Evolutionary conservation across 1,140 invertebrate genomes (phyloP).

Genomic region (Formica exsecta): DNA sequence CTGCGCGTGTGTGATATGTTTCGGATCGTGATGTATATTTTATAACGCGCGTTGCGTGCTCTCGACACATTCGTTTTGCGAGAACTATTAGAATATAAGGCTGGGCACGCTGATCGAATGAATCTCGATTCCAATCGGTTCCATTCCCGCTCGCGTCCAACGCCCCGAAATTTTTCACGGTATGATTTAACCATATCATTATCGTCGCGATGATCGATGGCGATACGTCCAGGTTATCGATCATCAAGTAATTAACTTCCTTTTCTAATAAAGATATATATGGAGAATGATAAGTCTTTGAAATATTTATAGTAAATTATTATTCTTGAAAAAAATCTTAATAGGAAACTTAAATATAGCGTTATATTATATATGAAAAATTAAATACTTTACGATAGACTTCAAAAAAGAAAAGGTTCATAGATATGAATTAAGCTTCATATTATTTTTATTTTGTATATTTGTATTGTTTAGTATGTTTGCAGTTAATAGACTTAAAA

Average conservation of each 20-base stretch:
- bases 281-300: no score
- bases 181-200: conserved; percentile 61
- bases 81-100: conserved; percentile 39
- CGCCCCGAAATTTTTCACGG: neutral
- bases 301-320: neutral
- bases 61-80: conserved; percentile 45
- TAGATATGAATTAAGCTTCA: neutral
- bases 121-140: conserved; percentile 65
- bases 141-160: neutral
- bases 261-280: neutral
- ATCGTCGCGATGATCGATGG: conserved; percentile 46
- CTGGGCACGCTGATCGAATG: conserved; percentile 45
- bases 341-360: neutral
- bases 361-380: neutral
- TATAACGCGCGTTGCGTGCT: conserved; percentile 35
- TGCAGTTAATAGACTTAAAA: no score
- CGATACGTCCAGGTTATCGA: conserved; percentile 16
- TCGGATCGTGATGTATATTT: conserved; percentile 21
- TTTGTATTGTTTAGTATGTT: neutral
- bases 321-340: neutral
- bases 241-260: conserved; percentile 30
- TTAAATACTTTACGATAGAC: neutral
- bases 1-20: conserved; percentile 27
- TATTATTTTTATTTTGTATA: neutral
- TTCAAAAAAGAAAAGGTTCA: neutral